Evolutionary conservation across 2,113 vertebrate species (phyloP).

Genomic region (Puma concolor): DNA sequence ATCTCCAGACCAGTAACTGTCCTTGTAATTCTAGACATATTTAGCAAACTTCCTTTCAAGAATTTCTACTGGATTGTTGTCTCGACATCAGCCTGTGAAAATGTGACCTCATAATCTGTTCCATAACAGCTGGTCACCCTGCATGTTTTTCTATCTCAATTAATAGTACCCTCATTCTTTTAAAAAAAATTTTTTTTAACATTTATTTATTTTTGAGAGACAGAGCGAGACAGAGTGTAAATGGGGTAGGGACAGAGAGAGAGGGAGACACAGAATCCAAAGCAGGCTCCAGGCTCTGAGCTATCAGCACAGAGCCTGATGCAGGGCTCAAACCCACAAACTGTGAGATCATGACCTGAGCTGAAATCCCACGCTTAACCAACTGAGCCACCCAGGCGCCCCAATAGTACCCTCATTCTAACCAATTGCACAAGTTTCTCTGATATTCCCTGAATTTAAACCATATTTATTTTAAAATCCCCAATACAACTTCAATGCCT

Average conservation of each 20-base stretch:
- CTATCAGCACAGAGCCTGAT: too few relatives aligned
- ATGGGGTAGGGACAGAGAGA: too few relatives aligned
- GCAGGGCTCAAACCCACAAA: too few relatives aligned
- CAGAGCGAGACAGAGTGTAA: too few relatives aligned
- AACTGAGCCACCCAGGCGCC: too few relatives aligned
- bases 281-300: too few relatives aligned
- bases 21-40: background rate
- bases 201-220: too few relatives aligned
- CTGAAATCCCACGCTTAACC: too few relatives aligned
- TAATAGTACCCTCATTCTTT: background rate
- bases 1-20: background rate
- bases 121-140: background rate
- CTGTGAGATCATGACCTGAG: too few relatives aligned
- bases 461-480: background rate
- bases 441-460: background rate
- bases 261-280: too few relatives aligned
- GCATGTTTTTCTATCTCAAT: background rate
- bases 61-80: background rate
- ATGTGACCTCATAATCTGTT: background rate
- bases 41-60: background rate
- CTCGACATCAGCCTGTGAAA: background rate
- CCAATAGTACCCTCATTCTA: background rate
- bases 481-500: background rate
- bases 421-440: background rate
- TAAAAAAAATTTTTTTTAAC: too few relatives aligned